Evolutionary conservation across 2,113 vertebrate genomes (phyloP).

Genomic region (Cyanocitta stelleri): DNA sequence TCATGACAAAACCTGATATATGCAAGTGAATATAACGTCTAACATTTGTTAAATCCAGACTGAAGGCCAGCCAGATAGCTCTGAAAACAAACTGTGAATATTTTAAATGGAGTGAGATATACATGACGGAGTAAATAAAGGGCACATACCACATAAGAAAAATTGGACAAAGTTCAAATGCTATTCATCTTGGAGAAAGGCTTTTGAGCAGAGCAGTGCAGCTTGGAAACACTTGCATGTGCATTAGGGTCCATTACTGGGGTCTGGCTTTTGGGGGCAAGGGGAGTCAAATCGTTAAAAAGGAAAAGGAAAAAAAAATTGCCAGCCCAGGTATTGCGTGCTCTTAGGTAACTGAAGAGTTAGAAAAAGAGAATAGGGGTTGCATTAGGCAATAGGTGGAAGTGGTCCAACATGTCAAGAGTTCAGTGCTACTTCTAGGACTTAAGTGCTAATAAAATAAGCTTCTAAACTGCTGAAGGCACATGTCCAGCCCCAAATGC

Average conservation of each 20-base stretch:
- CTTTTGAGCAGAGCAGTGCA: constrained; percentile 1
- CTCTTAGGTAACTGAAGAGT: constrained; percentile 5
- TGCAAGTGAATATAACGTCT: constrained; percentile 14
- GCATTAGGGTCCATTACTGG: not conserved
- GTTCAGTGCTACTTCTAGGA: constrained; percentile 60
- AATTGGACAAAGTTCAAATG: constrained; percentile 51
- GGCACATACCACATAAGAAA: constrained; percentile 51
- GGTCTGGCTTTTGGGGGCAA: not conserved
- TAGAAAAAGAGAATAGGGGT: not conserved
- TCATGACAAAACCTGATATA: constrained; percentile 53
- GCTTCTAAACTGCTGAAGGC: constrained; percentile 45
- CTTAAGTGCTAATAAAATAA: constrained; percentile 64
- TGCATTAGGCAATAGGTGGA: constrained; percentile 46
- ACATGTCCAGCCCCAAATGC: constrained; percentile 13
- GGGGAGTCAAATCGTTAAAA: not conserved
- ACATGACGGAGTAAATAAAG: constrained; percentile 60
- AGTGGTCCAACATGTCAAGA: constrained; percentile 38
- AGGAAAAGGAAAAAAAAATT: not conserved
- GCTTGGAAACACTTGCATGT: not conserved
- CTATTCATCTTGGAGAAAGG: constrained; percentile 32
- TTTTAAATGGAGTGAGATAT: constrained; percentile 64
- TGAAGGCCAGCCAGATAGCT: constrained; percentile 57
- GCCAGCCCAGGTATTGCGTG: not conserved
- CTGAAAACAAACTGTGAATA: constrained; percentile 64
- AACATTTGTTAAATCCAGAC: constrained; percentile 53